A percentile compares a stretch with the other conserved stretches of the same genome.
Conservation (phyloP, 2,113 vertebrate genomes). For the Herpetotheres cachinnans region DNA sequence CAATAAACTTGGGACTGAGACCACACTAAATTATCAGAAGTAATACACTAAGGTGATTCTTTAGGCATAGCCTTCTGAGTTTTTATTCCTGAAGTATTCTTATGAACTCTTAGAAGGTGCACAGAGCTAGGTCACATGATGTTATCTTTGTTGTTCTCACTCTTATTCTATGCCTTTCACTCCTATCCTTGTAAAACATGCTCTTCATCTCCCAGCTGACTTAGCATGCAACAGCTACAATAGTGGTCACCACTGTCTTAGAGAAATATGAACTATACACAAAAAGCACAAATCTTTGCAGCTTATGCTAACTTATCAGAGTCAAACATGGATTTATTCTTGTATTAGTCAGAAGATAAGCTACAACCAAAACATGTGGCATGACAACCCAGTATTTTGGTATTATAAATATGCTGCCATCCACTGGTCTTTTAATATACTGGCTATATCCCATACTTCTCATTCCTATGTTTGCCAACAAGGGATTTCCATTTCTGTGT, state of each 20-base stretch:
- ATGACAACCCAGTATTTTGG: neutral
- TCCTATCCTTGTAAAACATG: neutral
- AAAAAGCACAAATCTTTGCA: neutral
- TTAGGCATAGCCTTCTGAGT: neutral
- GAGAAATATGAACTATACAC: neutral
- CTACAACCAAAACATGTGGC: neutral
- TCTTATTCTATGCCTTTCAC: neutral
- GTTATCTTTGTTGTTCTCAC: neutral
- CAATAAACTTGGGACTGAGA: neutral
- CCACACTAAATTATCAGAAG: neutral
- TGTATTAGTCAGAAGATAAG: neutral
- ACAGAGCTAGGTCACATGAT: neutral
- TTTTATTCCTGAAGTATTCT: neutral
- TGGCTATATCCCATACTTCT: neutral
- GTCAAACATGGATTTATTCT: neutral
- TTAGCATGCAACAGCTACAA: neutral
- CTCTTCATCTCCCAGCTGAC: neutral
- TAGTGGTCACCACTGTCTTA: neutral
- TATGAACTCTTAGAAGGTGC: neutral
- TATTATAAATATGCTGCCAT: slow-evolving; percentile 49
- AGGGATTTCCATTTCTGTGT: neutral
- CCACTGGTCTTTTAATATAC: slow-evolving; percentile 15
- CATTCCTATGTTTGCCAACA: neutral
- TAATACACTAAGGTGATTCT: neutral
- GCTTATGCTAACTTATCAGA: neutral